A percentile compares a stretch with the other conserved stretches of the same genome.
phyloP scores from a whole-genome alignment of 2,797 vertebrate species.

The Silurus lanzhouensis region DNA sequence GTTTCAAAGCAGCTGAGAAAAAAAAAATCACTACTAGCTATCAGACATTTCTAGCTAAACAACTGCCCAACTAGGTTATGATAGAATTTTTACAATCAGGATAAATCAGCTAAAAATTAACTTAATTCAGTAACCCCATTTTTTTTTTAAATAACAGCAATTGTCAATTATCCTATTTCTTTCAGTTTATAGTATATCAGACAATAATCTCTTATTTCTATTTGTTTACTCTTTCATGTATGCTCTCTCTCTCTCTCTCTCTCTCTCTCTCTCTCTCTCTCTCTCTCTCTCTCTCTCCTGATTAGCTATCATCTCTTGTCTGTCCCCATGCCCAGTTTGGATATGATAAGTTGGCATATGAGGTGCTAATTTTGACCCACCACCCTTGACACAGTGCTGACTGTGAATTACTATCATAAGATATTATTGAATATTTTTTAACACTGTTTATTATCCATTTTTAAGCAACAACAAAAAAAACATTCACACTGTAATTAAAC shows the following conservation, averaged over 20 bases:
- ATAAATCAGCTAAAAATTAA: neutral
- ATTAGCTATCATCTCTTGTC: neutral
- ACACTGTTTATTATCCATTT: neutral
- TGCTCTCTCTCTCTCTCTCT: neutral
- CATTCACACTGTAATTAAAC: neutral
- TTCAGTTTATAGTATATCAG: neutral
- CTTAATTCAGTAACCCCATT: neutral
- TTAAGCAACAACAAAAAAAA: neutral
- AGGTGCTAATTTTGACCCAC: neutral
- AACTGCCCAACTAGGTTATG: neutral
- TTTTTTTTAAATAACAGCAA: no score
- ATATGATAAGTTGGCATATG: constrained; percentile 13
- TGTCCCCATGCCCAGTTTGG: neutral
- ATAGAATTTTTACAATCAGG: neutral
- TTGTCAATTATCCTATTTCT: no score
- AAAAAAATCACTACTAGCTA: neutral
- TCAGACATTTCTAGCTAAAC: neutral
- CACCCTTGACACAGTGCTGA: neutral
- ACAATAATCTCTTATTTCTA: no score
- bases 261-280: neutral
- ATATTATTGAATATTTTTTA: neutral
- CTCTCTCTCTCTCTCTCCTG: neutral
- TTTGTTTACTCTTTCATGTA: neutral
- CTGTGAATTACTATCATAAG: neutral
- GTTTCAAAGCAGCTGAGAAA: neutral